Evolutionary conservation across 1,140 invertebrate genomes (phyloP), one percentile per base, ranked within the genome.

Genomic region (Leptestheria dahalacensis): DNA sequence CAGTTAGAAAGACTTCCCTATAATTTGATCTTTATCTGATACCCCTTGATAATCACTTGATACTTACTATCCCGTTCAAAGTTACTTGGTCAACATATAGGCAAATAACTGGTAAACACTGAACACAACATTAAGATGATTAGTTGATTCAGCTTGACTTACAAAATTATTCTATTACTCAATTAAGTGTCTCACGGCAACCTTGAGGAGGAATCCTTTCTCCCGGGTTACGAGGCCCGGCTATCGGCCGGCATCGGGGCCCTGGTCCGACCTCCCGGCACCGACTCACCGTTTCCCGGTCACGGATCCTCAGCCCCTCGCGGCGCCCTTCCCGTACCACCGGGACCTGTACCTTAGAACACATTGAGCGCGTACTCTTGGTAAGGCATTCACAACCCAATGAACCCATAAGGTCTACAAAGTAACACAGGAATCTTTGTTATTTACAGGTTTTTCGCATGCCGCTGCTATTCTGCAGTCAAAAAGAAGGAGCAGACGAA

Each of bases 301-400:
- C 58, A 60, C 58, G 53, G 53, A 15, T 24, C 57, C 21, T 18
- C 57, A 41, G 47, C 33, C 47, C 28, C 47, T 12, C 48, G 58
- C 26, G 15, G 48, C n/a, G 26, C 41, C 23, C 51, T 60, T 26
- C 58, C 58, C 48, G 49, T 60, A 52, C 48, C 58, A 15, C 58
- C 58, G 20, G 49, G 48, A 50, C 48, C 58, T 6, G 9, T 60
- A 21, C 58, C 58, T 23, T 48, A 52, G 51, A 24, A 33, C 50
- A 25, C 25, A 18, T 29, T 25, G 33, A 12, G 12, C 11, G 11
- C 11, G 2, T 6, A 21, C 12, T 23, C 21, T 2, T 41, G 11
- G n/a, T 26, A 53, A 53, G 33, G 28, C 15, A 18, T 23, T 23
- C 28, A 52, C 20, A 15, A 11, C 2, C 15, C 28, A 12, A 51